Evolutionary conservation across 2,888 invertebrate species (phyloP), one percentile per base, ranked within the genome.

Genomic region (Erebia aethiops): DNA sequence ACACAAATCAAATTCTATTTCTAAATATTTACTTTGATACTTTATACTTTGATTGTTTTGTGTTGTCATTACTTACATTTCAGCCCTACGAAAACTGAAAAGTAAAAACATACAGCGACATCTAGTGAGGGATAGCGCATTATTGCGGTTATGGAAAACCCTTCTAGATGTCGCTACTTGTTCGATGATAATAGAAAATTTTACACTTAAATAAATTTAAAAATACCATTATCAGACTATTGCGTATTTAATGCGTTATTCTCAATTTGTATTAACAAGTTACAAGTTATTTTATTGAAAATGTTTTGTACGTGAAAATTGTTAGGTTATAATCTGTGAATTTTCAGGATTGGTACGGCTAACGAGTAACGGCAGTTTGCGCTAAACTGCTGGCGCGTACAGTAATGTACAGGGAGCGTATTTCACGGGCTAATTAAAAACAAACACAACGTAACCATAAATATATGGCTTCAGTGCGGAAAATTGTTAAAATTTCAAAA

Each of bases 331-430:
- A 16, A 8, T 69, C 72, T 75, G 71, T 76, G 63, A 60, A 57
- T 46, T 68, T 58, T 60, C 46, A 58, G 26, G 58, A 61, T 26
- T 67, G 70, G 62, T 61, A 78, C 81, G 83, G n/a, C n/a, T n/a
- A n/a, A n/a, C n/a, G n/a, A n/a, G n/a, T n/a, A n/a, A n/a, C n/a
- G n/a, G 81, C 90, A 91, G 91, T 91, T 70, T 79, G 84, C 87
- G 88, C 85, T 83, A 77, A 82, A 74, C 82, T 69, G 73, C 84
- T 82, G 90, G 86, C 87, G 86, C 78, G 84, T 72, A 65, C 75
- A 80, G 89, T 83, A 68, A 76, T 73, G 72, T 76, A 62, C 11
- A 18, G 16, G 41, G 35, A 35, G 68, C 63, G 57, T 54, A 8
- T 4, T 43, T 74, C 73, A 77, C 78, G 81, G 79, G 77, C 79